Percentiles rank a stretch among this genome's conserved stretches.
Evolutionary conservation across 2,888 invertebrate genomes (phyloP).

Genomic region (Heliconius ismenius): DNA sequence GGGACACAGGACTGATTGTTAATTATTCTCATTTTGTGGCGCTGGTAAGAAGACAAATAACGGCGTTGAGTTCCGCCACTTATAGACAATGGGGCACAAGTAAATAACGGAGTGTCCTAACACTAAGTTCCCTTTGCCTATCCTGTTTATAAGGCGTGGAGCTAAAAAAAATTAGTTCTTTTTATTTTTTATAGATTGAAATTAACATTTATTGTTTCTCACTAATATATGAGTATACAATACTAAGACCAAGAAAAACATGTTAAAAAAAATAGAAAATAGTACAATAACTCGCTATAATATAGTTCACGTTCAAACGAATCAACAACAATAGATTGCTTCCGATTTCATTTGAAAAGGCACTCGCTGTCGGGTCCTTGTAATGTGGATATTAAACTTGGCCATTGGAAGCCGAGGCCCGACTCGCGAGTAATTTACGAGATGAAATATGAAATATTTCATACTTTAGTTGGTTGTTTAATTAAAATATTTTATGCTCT

Average conservation of each 20-base stretch:
- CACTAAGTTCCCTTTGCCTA: no score
- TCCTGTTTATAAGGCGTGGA: no score
- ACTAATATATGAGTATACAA: no score
- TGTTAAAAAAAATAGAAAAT: neutral
- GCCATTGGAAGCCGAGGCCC: conserved; percentile 18
- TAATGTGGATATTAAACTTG: conserved; percentile 33
- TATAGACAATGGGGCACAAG: no score
- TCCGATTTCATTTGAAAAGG: conserved; percentile 13
- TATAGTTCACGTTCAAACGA: neutral
- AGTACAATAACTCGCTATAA: neutral
- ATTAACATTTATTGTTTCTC: no score
- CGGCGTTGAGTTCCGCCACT: no score
- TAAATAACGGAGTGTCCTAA: no score
- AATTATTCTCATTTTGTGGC: no score
- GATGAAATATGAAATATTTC: conserved; percentile 31
- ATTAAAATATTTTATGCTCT: conserved; percentile 12
- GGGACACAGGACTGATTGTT: no score
- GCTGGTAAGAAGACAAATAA: no score
- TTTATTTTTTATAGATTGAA: no score
- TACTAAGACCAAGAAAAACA: neutral
- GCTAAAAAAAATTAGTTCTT: no score
- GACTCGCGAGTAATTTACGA: conserved; percentile 20
- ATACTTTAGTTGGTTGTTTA: conserved; percentile 14
- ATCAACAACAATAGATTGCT: conserved; percentile 5
- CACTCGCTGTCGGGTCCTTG: conserved; percentile 18